These are phyloP conservation scores for Phania funesta DNA, from an alignment of 2,888 invertebrate species.

Conservation along the genomic window DNA sequence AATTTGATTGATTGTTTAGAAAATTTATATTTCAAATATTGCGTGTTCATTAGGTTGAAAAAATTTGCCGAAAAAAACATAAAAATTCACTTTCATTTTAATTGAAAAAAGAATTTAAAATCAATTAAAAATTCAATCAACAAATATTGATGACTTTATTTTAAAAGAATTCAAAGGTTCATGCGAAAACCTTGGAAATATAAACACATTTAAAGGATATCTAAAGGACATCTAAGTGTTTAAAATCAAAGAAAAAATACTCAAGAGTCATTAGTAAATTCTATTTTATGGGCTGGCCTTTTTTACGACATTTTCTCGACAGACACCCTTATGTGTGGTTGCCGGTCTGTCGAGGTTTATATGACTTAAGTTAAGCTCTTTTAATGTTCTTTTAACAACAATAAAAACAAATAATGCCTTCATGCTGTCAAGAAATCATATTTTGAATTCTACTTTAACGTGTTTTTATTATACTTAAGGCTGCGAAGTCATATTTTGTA, in stretches of 20 bases:
- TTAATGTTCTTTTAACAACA: conserved; percentile 11
- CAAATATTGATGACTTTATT: neutral
- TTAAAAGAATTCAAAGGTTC: neutral
- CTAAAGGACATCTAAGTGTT: neutral
- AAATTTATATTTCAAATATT: conserved; percentile 22
- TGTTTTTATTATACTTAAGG: conserved; percentile 22
- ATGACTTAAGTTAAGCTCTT: neutral
- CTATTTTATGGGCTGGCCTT: neutral
- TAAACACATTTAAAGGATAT: neutral
- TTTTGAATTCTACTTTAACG: conserved; percentile 18
- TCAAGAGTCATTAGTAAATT: neutral
- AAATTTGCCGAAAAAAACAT: neutral
- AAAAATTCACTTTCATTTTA: conserved; percentile 44
- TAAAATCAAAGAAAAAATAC: neutral
- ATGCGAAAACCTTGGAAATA: neutral
- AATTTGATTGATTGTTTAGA: conserved; percentile 44
- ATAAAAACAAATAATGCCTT: conserved; percentile 18
- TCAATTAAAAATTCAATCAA: neutral
- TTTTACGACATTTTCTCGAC: neutral
- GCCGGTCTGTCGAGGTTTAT: neutral
- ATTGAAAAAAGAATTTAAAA: conserved; percentile 21
- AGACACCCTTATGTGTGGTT: neutral
- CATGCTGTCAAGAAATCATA: neutral
- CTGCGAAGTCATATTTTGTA: conserved; percentile 16
- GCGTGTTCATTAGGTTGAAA: neutral